These are phyloP conservation scores for Morelia viridis DNA, from an alignment of 2,797 vertebrate species.

Conservation along the genomic window DNA sequence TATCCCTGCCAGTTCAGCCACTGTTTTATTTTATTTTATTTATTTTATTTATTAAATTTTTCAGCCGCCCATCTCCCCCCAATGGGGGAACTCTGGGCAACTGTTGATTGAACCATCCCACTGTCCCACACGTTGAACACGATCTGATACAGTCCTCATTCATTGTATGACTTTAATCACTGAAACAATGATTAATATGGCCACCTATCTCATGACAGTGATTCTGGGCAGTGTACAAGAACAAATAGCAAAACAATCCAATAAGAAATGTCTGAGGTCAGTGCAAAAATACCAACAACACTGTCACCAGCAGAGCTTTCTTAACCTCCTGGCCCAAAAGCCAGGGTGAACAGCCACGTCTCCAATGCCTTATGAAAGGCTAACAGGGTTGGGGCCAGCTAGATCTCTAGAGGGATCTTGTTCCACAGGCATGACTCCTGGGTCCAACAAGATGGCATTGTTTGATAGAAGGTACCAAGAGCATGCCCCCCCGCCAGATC, in stretches of 20 bases:
- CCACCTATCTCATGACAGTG: background rate
- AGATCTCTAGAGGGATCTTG: background rate
- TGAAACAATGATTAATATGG: background rate
- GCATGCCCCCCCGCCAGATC: background rate
- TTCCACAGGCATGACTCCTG: background rate
- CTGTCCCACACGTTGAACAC: background rate
- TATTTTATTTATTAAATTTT: too few relatives aligned
- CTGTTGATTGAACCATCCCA: slow-evolving; percentile 11
- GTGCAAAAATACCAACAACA: too few relatives aligned
- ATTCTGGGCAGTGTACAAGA: background rate
- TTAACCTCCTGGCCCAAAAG: background rate
- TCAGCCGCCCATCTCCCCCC: too few relatives aligned
- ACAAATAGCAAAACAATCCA: background rate
- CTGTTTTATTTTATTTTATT: background rate
- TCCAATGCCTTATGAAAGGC: background rate
- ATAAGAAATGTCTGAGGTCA: background rate
- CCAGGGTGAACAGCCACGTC: background rate
- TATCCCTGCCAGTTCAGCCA: background rate
- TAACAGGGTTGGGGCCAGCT: background rate
- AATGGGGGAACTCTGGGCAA: too few relatives aligned
- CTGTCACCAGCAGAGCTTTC: background rate
- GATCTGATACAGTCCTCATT: background rate
- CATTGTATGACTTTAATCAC: background rate
- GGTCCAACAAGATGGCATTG: background rate
- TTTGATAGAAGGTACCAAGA: background rate